Evolutionary conservation across 2,888 invertebrate species (phyloP), one percentile per base, ranked within the genome.

Genomic region (Emesis russula): DNA sequence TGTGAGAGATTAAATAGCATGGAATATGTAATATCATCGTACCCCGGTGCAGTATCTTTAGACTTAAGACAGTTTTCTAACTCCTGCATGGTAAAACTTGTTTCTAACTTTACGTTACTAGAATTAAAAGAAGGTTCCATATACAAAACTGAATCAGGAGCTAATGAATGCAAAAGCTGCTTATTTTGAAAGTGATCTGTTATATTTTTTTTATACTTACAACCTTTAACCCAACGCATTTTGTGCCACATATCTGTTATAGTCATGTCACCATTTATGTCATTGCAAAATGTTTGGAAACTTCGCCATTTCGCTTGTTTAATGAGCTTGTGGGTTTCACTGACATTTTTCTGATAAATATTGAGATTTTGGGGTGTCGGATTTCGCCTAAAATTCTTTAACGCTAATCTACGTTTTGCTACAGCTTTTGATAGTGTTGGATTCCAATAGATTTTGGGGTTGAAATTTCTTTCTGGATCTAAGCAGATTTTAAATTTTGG

Each of bases 371-470:
- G 4, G 0, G 94, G 94, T 5, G 87, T 87, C 0, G 95, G 94
- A 70, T 93, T 93, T 6, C 83, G 58, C 79, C 95, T 85, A 33
- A 95, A 92, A 7, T 74, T 70, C 0, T 89, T 41, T 7, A 96
- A 70, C 0, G 94, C 93, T 36, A 87, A 76, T 11, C 94, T 78
- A 1, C 94, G 91, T 71, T 90, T 80, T 0, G 25, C 25, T 25
- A 25, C 25, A 25, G 93, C 94, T 0, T 94, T 90, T 1, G 77
- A 38, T 80, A 86, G 36, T 0, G 82, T 58, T 13, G 79, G 2
- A 66, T 86, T 93, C 95, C 95, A 96, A 41, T 94, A 96, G 2
- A 87, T 82, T 83, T 94, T 95, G 0, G 94, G 94, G 1, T 1
- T 74, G 83, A 88, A 92, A 31, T 85, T 88, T 58, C 11, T 85